These are phyloP conservation scores for Pteropus alecto DNA, from an alignment of 2,113 vertebrate genomes.

Conservation along the genomic window DNA sequence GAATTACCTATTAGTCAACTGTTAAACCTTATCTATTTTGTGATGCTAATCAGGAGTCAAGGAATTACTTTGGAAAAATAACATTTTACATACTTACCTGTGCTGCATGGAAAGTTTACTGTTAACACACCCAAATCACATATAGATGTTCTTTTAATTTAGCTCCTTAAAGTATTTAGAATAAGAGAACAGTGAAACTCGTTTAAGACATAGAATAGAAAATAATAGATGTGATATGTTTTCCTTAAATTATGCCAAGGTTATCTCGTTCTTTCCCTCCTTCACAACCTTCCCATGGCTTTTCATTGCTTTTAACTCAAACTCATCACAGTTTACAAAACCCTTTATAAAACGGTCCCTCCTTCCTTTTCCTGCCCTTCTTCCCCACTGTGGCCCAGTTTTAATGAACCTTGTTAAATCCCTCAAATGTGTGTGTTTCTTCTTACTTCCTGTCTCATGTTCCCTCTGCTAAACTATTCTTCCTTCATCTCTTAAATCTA, in stretches of 20 bases:
- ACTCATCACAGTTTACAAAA: neutral
- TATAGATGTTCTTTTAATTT: slow-evolving; percentile 24
- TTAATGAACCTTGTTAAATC: neutral
- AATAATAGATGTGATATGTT: neutral
- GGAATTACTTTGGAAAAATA: slow-evolving; percentile 12
- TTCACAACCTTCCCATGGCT: neutral
- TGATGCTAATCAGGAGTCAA: slow-evolving; percentile 43
- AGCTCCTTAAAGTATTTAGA: slow-evolving; percentile 16
- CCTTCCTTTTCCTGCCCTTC: neutral
- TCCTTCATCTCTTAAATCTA: neutral
- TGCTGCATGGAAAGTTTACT: neutral
- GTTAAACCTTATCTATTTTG: slow-evolving; percentile 53
- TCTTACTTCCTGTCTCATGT: neutral
- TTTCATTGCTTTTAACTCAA: neutral
- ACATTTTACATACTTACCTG: neutral
- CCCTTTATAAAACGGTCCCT: neutral
- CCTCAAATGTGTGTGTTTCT: neutral
- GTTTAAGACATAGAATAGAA: neutral
- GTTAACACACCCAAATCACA: slow-evolving; percentile 14
- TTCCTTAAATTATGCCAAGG: neutral
- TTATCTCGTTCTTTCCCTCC: neutral
- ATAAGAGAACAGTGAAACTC: neutral
- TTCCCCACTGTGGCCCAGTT: neutral
- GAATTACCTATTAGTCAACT: slow-evolving; percentile 32
- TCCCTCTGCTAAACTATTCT: neutral